Conservation (phyloP, 2,797 vertebrate genomes). For the Alauda arvensis region DNA sequence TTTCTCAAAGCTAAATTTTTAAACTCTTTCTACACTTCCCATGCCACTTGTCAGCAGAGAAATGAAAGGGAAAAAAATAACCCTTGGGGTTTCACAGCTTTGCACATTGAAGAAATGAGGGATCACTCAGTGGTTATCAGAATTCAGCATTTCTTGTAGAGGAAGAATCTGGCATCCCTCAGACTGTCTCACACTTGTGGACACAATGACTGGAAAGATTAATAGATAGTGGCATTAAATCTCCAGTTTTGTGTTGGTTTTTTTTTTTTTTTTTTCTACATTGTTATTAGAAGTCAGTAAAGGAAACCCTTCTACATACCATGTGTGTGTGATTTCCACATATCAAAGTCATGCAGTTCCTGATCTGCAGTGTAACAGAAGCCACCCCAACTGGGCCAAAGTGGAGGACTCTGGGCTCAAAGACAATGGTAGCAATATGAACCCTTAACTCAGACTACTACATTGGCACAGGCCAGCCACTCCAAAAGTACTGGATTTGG, state of each 20-base stretch:
- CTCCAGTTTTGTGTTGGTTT: not conserved
- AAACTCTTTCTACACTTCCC: constrained; percentile 57
- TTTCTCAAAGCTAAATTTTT: constrained; percentile 59
- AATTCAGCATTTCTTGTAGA: constrained; percentile 35
- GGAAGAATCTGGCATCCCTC: constrained; percentile 30
- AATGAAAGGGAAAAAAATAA: constrained; percentile 63
- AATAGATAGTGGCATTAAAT: not conserved
- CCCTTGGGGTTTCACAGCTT: constrained; percentile 59
- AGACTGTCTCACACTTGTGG: constrained; percentile 27
- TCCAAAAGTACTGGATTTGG: constrained; percentile 1
- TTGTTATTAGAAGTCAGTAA: not conserved
- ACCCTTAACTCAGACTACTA: constrained; percentile 10
- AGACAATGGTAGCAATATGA: not conserved
- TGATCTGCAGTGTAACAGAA: not conserved
- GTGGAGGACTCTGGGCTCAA: not conserved
- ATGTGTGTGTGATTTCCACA: not conserved
- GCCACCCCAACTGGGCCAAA: not conserved
- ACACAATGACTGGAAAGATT: not conserved
- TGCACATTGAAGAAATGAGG: constrained; percentile 60
- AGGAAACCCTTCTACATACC: not conserved
- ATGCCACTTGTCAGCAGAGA: constrained; percentile 60
- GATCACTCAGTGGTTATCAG: constrained; percentile 56
- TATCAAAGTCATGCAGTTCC: not conserved
- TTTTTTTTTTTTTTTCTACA: not conserved
- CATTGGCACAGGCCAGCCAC: not conserved